phyloP scores from a whole-genome alignment of 2,113 vertebrate species.

The Tragulus kanchil region DNA sequence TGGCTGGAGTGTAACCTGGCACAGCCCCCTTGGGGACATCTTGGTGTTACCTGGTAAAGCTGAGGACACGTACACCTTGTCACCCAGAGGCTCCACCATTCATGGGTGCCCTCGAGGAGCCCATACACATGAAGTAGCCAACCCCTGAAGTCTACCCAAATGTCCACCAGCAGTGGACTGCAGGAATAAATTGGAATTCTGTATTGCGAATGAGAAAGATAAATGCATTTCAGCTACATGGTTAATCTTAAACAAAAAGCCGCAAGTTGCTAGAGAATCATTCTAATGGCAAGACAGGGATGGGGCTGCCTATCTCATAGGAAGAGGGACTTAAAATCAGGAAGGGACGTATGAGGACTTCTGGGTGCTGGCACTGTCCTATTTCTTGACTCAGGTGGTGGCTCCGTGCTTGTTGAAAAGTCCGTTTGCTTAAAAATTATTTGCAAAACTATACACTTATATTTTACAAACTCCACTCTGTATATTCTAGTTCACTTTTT shows the following conservation, averaged over 20 bases:
- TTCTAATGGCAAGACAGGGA: background rate
- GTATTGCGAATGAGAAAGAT: background rate
- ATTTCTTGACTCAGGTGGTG: background rate
- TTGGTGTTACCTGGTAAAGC: background rate
- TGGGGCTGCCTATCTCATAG: background rate
- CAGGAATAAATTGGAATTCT: background rate
- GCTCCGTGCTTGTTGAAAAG: background rate
- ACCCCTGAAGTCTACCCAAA: background rate
- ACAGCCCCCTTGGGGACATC: background rate
- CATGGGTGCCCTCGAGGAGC: background rate
- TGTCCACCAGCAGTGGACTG: background rate
- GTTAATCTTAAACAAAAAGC: background rate
- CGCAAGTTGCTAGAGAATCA: background rate
- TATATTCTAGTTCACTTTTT: background rate
- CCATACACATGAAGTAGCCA: rapidly evolving
- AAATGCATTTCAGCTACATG: background rate
- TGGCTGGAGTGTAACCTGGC: too few relatives aligned
- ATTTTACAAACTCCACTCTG: background rate
- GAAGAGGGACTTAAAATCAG: background rate
- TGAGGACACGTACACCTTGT: background rate
- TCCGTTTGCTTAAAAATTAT: background rate
- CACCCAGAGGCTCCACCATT: background rate
- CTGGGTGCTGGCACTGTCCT: background rate
- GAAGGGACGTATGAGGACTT: background rate
- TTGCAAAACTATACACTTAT: background rate